Evolutionary conservation across 1,140 invertebrate genomes (phyloP).

Genomic region (Eufriesea mexicana): DNA sequence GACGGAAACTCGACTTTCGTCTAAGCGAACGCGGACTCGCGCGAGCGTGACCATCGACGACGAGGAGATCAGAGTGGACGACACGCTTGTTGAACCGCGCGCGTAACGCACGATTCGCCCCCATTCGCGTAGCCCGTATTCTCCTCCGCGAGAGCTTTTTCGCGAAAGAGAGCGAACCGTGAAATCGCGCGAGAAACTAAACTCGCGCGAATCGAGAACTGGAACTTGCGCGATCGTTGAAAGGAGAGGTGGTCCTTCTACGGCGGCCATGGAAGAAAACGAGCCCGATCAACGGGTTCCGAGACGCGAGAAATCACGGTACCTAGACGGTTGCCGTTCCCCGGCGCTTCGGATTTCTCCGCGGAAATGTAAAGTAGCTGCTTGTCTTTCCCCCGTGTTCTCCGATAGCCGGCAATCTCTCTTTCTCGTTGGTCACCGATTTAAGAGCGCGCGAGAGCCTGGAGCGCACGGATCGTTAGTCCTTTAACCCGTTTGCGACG

Average conservation of each 20-base stretch:
- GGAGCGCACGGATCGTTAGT: not conserved
- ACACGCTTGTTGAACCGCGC: not conserved
- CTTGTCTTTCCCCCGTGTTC: no score
- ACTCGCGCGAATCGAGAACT: not conserved
- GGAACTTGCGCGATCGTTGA: not conserved
- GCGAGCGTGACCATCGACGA: conserved; percentile 1
- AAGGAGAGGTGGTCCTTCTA: conserved; percentile 4
- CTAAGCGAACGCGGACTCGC: not conserved
- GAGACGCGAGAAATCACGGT: conserved; percentile 68
- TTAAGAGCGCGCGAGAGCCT: no score
- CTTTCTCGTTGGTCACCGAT: no score
- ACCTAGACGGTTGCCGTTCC: conserved; percentile 28
- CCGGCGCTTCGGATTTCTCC: conserved; percentile 74
- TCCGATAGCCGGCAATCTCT: no score
- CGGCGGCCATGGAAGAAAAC: conserved; percentile 7
- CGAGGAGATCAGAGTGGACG: not conserved
- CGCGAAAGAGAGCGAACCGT: not conserved
- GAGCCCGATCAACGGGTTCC: conserved; percentile 36
- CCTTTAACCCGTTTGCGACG: not conserved
- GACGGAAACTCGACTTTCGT: conserved; percentile 17
- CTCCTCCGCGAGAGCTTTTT: not conserved
- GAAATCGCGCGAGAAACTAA: not conserved
- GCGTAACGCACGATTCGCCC: no score
- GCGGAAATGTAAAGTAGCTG: conserved; percentile 70
- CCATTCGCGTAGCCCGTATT: no score